Conservation (phyloP, 2,888 invertebrate genomes). For the Pheosia gnoma region DNA sequence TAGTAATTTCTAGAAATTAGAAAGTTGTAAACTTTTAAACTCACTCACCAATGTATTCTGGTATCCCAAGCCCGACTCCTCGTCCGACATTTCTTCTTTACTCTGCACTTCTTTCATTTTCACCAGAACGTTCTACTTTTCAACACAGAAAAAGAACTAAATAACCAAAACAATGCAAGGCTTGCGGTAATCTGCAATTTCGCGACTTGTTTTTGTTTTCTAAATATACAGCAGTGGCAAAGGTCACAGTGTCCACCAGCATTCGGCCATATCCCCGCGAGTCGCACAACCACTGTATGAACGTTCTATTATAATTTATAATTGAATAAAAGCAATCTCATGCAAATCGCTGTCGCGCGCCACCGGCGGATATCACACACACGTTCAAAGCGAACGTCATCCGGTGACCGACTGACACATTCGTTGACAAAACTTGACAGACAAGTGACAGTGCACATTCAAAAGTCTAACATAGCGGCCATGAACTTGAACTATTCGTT, state of each 20-base stretch:
- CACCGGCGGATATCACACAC: slow-evolving; percentile 53
- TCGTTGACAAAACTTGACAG: slow-evolving; percentile 51
- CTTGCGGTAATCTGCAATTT: slow-evolving; percentile 34
- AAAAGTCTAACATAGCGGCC: slow-evolving; percentile 52
- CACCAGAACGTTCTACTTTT: slow-evolving; percentile 44
- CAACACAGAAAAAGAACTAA: slow-evolving; percentile 51
- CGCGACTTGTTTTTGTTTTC: slow-evolving; percentile 43
- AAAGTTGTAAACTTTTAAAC: slow-evolving; percentile 49
- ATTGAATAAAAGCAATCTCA: slow-evolving; percentile 78
- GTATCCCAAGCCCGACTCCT: slow-evolving; percentile 87
- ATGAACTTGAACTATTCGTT: slow-evolving; percentile 65
- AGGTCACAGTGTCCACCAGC: slow-evolving; percentile 57
- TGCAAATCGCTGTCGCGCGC: slow-evolving; percentile 68
- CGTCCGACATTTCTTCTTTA: slow-evolving; percentile 80
- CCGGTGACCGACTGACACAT: slow-evolving; percentile 72
- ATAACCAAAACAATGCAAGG: slow-evolving; percentile 63
- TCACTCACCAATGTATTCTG: slow-evolving; percentile 87
- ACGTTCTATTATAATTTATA: slow-evolving; percentile 67
- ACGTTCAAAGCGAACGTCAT: slow-evolving; percentile 70
- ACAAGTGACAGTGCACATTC: slow-evolving; percentile 64
- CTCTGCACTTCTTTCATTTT: slow-evolving; percentile 66
- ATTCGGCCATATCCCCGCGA: slow-evolving; percentile 57
- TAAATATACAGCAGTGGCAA: slow-evolving; percentile 48
- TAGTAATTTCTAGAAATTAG: slow-evolving; percentile 60
- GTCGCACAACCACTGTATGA: slow-evolving; percentile 56